Base-by-base conservation (phyloP, 2,113 vertebrate genomes). In the Rhynchopsitta pachyrhyncha region DNA sequence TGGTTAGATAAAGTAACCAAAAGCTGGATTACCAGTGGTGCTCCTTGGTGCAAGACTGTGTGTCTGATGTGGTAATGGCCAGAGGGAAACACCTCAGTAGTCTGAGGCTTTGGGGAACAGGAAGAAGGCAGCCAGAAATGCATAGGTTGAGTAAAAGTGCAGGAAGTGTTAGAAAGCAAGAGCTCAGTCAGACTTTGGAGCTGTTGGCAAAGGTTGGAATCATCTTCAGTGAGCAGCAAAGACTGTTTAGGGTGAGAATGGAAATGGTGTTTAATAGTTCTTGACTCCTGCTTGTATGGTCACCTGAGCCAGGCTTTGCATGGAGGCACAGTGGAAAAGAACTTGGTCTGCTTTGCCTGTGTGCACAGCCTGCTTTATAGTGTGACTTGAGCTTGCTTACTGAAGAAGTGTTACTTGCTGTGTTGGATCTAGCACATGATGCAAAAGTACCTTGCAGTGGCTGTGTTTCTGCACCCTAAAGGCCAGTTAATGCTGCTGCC, bases 401-500 rank as follows among this genome's bases (percentile, higher is more conserved):
- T 25, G 41, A 33, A 29, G 53, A 59, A 31, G 27, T 31, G 46
- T 24, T 19, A 46, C 15, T 81, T 77, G 42, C 59, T 1, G 1
- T 0, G 0, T 41, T 73, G 14, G 37, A 23, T 35, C 16, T 64
- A 71, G 73, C 24, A 18, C 9, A 13, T 0, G 5, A 20, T 31
- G 31, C 41, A 23, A 1, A 60, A 46, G 19, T 53, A 15, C 53
- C 50, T 74, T 42, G 7, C 11, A 33, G 64, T 33, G 44, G 13
- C n/a, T 75, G 57, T 59, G 82, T 76, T 64, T 41, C 37, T 53
- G 19, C 53, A 11, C 19, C 52, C 27, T 68, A 10, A 63, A 39
- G 47, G 59, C 13, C 29, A 29, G 35, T 29, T 46, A 50, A 28
- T 82, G 63, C 37, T 82, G 44, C 64, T 80, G 39, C 7, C 7